Conservation (phyloP, 2,888 invertebrate genomes). For the Halocaridina rubra region DNA sequence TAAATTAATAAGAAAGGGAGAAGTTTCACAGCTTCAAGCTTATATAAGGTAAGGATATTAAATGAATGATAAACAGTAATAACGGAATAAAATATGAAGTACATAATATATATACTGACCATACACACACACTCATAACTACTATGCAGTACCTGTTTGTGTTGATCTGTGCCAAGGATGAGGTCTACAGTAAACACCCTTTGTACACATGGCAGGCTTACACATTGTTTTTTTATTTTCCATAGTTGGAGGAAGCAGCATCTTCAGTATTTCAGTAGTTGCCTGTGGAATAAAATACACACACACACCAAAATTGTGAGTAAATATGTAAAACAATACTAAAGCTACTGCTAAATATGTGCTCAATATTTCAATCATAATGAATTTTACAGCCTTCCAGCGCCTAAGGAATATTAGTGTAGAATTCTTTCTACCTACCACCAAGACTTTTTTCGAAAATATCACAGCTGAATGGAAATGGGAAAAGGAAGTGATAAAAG, state of each 20-base stretch:
- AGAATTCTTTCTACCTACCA: too few relatives aligned
- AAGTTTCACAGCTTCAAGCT: too few relatives aligned
- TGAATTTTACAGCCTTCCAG: too few relatives aligned
- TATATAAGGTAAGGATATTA: too few relatives aligned
- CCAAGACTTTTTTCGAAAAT: too few relatives aligned
- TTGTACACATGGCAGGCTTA: conserved; percentile 34
- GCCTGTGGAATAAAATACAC: neutral
- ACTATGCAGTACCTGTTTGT: conserved; percentile 58
- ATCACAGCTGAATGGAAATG: too few relatives aligned
- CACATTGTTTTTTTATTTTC: conserved; percentile 60
- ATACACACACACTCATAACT: too few relatives aligned
- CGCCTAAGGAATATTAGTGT: neutral
- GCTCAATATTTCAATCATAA: too few relatives aligned
- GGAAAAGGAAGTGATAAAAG: neutral
- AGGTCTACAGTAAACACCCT: conserved; percentile 52
- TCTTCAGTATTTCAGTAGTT: conserved; percentile 25
- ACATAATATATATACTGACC: too few relatives aligned
- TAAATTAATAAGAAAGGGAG: too few relatives aligned
- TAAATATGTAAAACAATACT: neutral
- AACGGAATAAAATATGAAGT: too few relatives aligned
- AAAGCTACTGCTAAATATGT: neutral
- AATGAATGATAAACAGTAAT: too few relatives aligned
- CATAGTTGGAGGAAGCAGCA: conserved; percentile 46
- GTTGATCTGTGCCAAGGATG: conserved; percentile 52
- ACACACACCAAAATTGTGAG: neutral